phyloP scores from a whole-genome alignment of 1,140 invertebrate species.

The Eurosta solidaginis region DNA sequence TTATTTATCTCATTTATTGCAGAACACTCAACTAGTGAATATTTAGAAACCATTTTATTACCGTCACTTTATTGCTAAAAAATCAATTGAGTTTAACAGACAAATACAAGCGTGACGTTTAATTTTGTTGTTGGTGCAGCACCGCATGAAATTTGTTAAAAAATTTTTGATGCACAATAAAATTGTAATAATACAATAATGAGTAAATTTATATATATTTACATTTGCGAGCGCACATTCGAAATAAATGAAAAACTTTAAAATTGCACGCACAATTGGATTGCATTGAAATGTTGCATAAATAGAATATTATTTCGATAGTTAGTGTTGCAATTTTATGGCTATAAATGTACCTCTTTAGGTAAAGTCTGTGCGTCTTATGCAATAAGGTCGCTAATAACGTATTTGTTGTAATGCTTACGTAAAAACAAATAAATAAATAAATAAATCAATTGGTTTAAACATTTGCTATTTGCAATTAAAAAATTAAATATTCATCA shows the following conservation, averaged over 20 bases:
- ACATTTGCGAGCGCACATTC: not conserved
- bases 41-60: constrained; percentile 20
- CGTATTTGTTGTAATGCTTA: too few species aligned
- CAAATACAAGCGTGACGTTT: too few species aligned
- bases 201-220: not conserved
- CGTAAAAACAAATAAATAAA: too few species aligned
- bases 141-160: not conserved
- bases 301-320: too few species aligned
- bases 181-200: not conserved
- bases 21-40: not conserved
- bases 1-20: not conserved
- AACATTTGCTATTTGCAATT: too few species aligned
- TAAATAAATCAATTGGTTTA: too few species aligned
- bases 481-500: too few species aligned
- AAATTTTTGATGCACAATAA: not conserved
- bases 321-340: too few species aligned
- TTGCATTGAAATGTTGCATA: not conserved
- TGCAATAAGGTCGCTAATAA: too few species aligned
- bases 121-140: not conserved
- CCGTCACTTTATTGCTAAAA: constrained; percentile 15
- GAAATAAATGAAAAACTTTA: constrained; percentile 26
- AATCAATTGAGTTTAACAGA: not conserved
- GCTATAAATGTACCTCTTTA: too few species aligned
- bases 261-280: constrained; percentile 16
- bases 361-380: too few species aligned